Base-by-base conservation (phyloP, 2,797 vertebrate species). In the Eulemur rubriventer region DNA sequence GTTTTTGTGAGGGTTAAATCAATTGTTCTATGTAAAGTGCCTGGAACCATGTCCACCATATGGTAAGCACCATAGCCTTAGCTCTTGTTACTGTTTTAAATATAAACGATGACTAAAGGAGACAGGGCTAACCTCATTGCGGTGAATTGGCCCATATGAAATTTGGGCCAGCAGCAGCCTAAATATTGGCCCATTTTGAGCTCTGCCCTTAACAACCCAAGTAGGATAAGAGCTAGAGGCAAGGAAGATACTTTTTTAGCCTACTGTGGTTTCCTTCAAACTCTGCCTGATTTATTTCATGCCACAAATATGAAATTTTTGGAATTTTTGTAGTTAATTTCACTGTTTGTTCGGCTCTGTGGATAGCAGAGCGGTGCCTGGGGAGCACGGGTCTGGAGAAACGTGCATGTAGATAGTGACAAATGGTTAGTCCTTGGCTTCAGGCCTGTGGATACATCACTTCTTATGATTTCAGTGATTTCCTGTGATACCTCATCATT, bases 151-250 rank as follows among this genome's bases (percentile, higher is more conserved):
- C 48, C 59, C 18, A 61, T 26, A 1, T 73, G 70, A 87, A 83
- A 41, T 90, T 92, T 84, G 35, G 20, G 69, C 35, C 38, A 46
- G 76, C 6, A 82, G 48, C 55, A 87, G 43, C 57, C 70, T 73
- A 86, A 83, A 82, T 89, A 79, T 20, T 83, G 63, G 57, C 91
- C 57, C 22, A 22, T 87, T 92, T 95, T 75, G 65, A 97, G 9
- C 22, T 69, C 26, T 86, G 81, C 41, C 55, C 2, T 91, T 72
- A 76, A 59, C 38, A 92, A 38, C 55, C 55, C 12, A 50, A 38
- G 33, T 73, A 7, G 28, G 43, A 57, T 72, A 50, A 95, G 30
- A 73, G 82, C 70, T 48, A 93, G 67, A 48, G 33, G 33, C 67
- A 35, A 43, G 50, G 48, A 50, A 18, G 50, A 48, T 70, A 6